Conservation (phyloP, 2,888 invertebrate species). For the Ceramica pisi region DNA sequence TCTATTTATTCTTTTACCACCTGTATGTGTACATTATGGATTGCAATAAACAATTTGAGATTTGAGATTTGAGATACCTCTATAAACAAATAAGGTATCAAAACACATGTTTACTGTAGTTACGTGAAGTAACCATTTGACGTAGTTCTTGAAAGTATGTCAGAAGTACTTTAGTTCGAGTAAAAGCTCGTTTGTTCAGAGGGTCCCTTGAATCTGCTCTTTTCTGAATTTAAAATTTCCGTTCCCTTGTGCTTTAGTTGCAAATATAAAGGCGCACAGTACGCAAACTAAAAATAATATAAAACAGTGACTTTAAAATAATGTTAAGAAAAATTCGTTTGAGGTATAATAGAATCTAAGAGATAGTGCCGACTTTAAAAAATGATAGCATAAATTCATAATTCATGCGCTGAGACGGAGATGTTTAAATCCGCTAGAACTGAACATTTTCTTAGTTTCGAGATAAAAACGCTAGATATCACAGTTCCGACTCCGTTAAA, state of each 20-base stretch:
- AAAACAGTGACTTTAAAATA: background rate
- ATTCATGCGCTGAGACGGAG: background rate
- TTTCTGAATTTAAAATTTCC: background rate
- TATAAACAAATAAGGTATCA: too few relatives aligned
- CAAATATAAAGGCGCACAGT: background rate
- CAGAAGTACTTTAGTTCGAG: background rate
- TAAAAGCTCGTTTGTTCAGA: background rate
- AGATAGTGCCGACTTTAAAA: background rate
- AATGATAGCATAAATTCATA: background rate
- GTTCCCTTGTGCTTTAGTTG: background rate
- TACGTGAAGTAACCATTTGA: too few relatives aligned
- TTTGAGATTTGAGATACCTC: too few relatives aligned
- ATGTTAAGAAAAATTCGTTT: background rate
- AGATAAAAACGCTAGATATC: background rate
- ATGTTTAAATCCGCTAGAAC: conserved; percentile 2
- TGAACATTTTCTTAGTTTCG: conserved; percentile 16
- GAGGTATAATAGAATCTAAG: background rate
- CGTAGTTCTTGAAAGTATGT: too few relatives aligned
- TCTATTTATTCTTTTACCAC: too few relatives aligned
- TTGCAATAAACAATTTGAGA: too few relatives aligned
- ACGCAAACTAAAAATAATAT: background rate
- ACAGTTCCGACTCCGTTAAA: background rate
- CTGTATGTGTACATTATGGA: too few relatives aligned
- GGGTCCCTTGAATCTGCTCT: background rate
- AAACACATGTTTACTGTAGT: too few relatives aligned